phyloP scores from a whole-genome alignment of 2,888 invertebrate genomes.

The Rotaria sp. region DNA sequence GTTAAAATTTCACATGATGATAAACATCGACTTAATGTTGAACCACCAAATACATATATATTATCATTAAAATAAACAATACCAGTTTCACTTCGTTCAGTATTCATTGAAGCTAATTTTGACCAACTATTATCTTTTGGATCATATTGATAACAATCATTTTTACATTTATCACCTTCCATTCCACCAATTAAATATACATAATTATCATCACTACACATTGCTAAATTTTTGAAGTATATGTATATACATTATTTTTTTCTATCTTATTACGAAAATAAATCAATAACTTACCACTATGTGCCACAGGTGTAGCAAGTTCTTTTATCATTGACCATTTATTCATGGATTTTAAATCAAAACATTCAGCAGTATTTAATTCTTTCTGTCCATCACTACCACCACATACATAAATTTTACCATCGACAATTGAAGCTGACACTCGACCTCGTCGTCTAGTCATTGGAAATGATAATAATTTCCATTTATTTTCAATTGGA shows the following conservation, averaged over 20 bases:
- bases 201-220: slow-evolving; percentile 74
- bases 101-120: slow-evolving; percentile 65
- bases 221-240: slow-evolving; percentile 42
- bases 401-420: slow-evolving; percentile 68
- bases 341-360: slow-evolving; percentile 50
- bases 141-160: slow-evolving; percentile 68
- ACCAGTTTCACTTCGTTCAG: slow-evolving; percentile 56
- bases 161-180: slow-evolving; percentile 66
- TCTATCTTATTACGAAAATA: background rate
- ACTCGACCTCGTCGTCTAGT: background rate
- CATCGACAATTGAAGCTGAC: slow-evolving; percentile 44
- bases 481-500: background rate
- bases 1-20: slow-evolving; percentile 66
- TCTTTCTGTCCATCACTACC: slow-evolving; percentile 73
- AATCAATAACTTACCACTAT: background rate
- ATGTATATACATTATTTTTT: background rate
- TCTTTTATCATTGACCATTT: slow-evolving; percentile 60
- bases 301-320: slow-evolving; percentile 46
- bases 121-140: slow-evolving; percentile 64
- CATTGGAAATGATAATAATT: background rate
- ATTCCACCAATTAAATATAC: slow-evolving; percentile 76
- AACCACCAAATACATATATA: slow-evolving; percentile 75
- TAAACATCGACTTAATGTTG: slow-evolving; percentile 79
- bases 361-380: slow-evolving; percentile 67
- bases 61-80: slow-evolving; percentile 59